phyloP scores from a whole-genome alignment of 2,797 vertebrate species.

The Anabacerthia variegaticeps region DNA sequence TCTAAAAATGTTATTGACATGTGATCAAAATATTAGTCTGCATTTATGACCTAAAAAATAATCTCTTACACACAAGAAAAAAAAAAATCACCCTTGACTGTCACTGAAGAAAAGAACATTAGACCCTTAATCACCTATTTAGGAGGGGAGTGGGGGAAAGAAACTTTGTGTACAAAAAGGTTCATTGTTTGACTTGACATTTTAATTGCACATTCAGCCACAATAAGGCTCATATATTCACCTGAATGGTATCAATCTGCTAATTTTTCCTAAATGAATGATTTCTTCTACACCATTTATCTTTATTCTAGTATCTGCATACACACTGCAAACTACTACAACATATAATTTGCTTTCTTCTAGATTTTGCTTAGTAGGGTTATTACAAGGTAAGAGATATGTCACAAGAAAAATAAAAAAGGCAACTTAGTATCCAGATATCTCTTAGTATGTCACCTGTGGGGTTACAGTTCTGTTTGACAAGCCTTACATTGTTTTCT shows the following conservation, averaged over 20 bases:
- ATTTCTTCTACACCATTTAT: not conserved
- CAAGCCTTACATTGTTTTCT: not conserved
- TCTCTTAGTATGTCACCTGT: not conserved
- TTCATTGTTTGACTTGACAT: not conserved
- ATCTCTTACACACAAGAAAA: not conserved
- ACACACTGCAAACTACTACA: not conserved
- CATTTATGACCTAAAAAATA: not conserved
- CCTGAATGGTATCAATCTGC: not conserved
- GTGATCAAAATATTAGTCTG: not conserved
- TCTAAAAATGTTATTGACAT: not conserved
- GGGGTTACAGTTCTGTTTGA: not conserved
- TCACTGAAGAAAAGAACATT: not conserved
- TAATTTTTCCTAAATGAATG: not conserved
- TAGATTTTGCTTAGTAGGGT: not conserved
- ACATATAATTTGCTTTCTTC: not conserved
- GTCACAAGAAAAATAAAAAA: not conserved
- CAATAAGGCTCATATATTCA: not conserved
- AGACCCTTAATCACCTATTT: not conserved
- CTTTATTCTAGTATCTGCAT: not conserved
- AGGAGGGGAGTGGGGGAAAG: not conserved
- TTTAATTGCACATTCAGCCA: not conserved
- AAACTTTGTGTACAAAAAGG: not conserved
- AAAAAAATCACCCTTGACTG: not conserved
- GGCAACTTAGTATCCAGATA: not conserved
- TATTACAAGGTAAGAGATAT: not conserved